Base-by-base conservation (phyloP, 2,113 vertebrate genomes). In the Oreocharis arfaki region DNA sequence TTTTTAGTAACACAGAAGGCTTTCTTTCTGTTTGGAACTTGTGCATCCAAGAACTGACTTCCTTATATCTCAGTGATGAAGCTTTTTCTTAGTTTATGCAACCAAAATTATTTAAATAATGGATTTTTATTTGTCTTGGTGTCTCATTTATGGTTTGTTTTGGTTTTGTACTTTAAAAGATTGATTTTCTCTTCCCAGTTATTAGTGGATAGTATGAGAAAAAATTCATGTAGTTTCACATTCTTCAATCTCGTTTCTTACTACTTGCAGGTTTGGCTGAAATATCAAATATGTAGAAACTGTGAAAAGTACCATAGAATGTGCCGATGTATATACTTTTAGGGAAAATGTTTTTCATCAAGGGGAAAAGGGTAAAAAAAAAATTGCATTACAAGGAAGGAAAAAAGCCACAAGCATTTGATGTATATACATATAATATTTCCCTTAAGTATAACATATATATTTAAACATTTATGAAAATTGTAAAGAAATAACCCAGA, bases 271-370 rank as follows among this genome's bases (percentile, higher is more conserved):
- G 67, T 93, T 96, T 95, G 88, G 69, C 39, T 98, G 86, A 97
- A 97, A 96, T 93, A 85, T 96, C 95, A 98, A 97, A 96, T 94
- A 94, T 60, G 18, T 60, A 95, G 86, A 96, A 97, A 84, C 61
- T 95, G 89, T 91, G 84, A 97, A 97, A 97, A 96, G 91, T 95
- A 76, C 73, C 67, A 89, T 87, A 89, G 64, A 89, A 86, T 90
- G 46, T 97, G 78, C 37, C 0, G 5, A 93, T 86, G 84, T 92
- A 75, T 90, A 44, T 81, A 85, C 77, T 91, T 88, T 69, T 20
- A 84, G 65, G 55, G 84, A 97, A 98, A 97, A 96, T 89, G 71
- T 91, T 97, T 97, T 96, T 96, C 53, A 87, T 98, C 89, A 95
- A 68, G 30, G 9, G 44, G 44, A 82, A 73, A 87, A 56, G 11